Evolutionary conservation across 2,113 vertebrate species (phyloP).

Genomic region (Aphelocoma coerulescens): DNA sequence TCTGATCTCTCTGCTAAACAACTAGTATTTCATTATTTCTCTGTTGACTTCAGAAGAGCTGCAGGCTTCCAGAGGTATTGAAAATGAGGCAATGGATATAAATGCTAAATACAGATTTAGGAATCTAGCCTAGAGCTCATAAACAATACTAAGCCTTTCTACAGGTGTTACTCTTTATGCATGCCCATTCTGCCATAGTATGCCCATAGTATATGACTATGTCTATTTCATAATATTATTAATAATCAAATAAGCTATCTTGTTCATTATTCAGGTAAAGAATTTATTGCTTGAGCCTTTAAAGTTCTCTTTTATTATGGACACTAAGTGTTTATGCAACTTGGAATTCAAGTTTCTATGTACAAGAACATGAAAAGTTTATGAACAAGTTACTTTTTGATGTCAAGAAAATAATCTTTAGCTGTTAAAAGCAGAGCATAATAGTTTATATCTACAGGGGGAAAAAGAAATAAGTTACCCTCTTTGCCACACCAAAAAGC

Average conservation of each 20-base stretch:
- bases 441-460: neutral
- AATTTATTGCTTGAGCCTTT: neutral
- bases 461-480: neutral
- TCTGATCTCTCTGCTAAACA: neutral
- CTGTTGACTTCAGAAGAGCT: neutral
- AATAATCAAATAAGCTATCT: neutral
- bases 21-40: neutral
- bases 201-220: neutral
- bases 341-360: neutral
- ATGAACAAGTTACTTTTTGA: neutral
- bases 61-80: neutral
- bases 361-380: neutral
- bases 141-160: neutral
- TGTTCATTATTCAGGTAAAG: neutral
- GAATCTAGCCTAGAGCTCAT: neutral
- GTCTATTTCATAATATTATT: neutral
- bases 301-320: neutral
- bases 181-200: neutral
- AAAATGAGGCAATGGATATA: neutral
- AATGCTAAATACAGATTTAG: neutral
- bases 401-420: neutral
- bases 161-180: neutral
- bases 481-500: slow-evolving; percentile 5
- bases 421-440: neutral
- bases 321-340: neutral